Evolutionary conservation across 2,797 vertebrate species (phyloP).

Genomic region (Aselliscus stoliczkanus): DNA sequence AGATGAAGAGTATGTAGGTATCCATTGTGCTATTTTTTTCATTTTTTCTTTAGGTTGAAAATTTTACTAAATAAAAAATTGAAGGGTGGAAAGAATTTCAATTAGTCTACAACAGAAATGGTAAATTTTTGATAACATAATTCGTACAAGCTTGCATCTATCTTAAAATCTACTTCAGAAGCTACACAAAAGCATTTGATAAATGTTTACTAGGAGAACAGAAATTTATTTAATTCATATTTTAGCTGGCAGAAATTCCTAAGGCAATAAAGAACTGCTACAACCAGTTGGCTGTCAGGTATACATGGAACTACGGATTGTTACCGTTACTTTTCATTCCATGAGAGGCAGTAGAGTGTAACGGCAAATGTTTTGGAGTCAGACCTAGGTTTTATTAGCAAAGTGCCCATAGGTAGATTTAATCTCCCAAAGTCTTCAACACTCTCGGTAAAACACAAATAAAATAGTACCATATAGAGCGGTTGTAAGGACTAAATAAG

Average conservation of each 20-base stretch:
- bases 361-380: neutral
- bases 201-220: neutral
- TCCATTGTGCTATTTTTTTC: neutral
- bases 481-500: neutral
- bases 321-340: neutral
- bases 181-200: neutral
- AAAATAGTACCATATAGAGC: neutral
- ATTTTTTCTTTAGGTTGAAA: neutral
- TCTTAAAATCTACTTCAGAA: neutral
- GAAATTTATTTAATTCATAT: neutral
- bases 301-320: neutral
- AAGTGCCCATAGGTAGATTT: neutral
- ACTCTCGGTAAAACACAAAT: neutral
- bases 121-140: neutral
- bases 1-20: neutral
- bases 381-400: neutral
- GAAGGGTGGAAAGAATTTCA: neutral
- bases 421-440: neutral
- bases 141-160: neutral
- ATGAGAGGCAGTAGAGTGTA: neutral
- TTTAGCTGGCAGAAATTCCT: neutral
- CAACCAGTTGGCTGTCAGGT: neutral
- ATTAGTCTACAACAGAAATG: neutral
- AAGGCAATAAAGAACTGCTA: neutral
- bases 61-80: constrained; percentile 9